Evolutionary conservation across 1,140 invertebrate genomes (phyloP), one percentile per base, ranked within the genome.

Genomic region (Steinernema khuongi): DNA sequence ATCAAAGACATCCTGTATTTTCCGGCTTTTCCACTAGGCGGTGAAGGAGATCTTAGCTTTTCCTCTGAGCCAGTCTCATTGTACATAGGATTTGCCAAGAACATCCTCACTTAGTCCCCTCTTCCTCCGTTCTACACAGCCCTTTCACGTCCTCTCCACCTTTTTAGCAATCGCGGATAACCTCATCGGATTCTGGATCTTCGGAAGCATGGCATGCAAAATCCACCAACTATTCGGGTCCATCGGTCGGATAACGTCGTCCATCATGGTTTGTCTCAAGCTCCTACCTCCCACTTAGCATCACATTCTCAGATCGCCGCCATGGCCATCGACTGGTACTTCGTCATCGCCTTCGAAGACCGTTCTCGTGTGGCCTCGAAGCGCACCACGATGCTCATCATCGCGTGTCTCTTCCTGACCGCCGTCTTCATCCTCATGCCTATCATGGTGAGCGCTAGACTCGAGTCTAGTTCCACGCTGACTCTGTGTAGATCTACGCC

Each of bases 131-230:
- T n/a, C n/a, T n/a, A n/a, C n/a, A n/a, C n/a, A n/a, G n/a, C n/a
- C n/a, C n/a, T n/a, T n/a, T n/a, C n/a, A n/a, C n/a, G n/a, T n/a
- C n/a, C n/a, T n/a, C n/a, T n/a, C n/a, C n/a, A n/a, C n/a, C n/a
- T n/a, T 44, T 71, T 69, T 14, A 71, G 72, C 73, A 11, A 74
- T 74, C 4, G 43, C 36, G 18, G 73, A 74, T 28, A 32, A 26
- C 17, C 36, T 74, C 26, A 74, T 74, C 32, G 73, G 73, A 11
- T 74, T 74, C 36, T 74, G 73, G 73, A 60, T 74, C 30, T 74
- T 74, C 32, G 73, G 73, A 36, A 74, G 17, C n/a, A 32, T 30
- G 22, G 72, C 43, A 26, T 74, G 73, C 72, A 74, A 74, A 76
- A 18, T 74, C 11, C 71, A 74, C 60, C 73, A 74, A 22, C 36